These are phyloP conservation scores for Loriculus beryllinus DNA, from an alignment of 2,797 vertebrate species.

Conservation along the genomic window DNA sequence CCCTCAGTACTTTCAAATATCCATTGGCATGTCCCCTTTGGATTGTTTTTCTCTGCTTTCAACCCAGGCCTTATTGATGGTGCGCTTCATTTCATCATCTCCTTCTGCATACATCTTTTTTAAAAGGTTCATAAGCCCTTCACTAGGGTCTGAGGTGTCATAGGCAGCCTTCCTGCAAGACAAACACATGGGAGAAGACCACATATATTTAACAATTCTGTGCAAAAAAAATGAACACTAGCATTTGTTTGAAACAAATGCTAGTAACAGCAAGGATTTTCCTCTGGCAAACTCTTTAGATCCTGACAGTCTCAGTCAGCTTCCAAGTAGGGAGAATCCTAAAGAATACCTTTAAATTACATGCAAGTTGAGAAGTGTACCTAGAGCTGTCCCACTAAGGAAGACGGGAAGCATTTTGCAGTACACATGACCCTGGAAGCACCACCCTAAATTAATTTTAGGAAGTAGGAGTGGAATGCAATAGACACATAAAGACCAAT, in stretches of 20 bases:
- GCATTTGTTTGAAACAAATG: not conserved
- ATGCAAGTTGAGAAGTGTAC: not conserved
- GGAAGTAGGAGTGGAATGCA: not conserved
- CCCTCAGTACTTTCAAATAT: conserved; percentile 77
- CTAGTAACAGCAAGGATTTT: not conserved
- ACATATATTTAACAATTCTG: not conserved
- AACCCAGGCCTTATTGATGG: conserved; percentile 97
- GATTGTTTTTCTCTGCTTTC: conserved; percentile 96
- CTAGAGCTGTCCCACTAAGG: not conserved
- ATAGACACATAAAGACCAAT: not conserved
- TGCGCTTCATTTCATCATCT: conserved; percentile 98
- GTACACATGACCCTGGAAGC: not conserved
- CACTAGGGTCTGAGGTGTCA: conserved; percentile 88
- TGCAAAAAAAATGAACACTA: not conserved
- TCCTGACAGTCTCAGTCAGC: not conserved
- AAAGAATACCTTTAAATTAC: not conserved
- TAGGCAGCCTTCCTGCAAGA: conserved; percentile 77
- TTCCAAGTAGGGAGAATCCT: not conserved
- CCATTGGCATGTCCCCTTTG: conserved; percentile 81
- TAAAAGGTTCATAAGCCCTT: conserved; percentile 93
- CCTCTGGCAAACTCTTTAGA: not conserved
- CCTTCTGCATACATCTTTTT: conserved; percentile 97
- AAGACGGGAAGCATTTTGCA: not conserved
- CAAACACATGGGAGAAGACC: fast-evolving
- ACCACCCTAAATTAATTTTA: not conserved